Evolutionary conservation across 2,797 vertebrate species (phyloP).

Genomic region (Paratrypauchen microcephalus): DNA sequence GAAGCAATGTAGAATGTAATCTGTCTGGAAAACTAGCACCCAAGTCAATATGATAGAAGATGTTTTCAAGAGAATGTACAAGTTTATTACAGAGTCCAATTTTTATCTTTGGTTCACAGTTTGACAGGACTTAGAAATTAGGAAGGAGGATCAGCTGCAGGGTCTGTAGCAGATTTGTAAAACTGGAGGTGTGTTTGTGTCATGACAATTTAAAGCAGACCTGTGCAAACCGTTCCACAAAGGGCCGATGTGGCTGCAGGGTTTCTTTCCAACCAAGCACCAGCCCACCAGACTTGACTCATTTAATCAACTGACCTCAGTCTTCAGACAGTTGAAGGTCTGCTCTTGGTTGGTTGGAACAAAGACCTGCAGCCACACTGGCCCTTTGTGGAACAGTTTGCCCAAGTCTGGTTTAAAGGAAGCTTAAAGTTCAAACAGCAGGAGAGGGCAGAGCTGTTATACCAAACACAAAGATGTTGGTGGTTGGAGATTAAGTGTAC

Average conservation of each 20-base stretch:
- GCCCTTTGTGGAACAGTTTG: too few species aligned
- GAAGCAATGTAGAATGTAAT: conserved; percentile 22
- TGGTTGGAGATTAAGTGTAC: too few species aligned
- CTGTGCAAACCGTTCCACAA: too few species aligned
- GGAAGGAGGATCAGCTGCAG: conserved; percentile 5
- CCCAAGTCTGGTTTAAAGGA: conserved; percentile 18
- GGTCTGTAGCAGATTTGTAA: conserved; percentile 21
- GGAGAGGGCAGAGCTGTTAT: not conserved
- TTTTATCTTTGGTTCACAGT: conserved; percentile 40
- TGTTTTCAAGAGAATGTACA: conserved; percentile 16
- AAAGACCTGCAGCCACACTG: too few species aligned
- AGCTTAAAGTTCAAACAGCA: not conserved
- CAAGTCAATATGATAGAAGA: conserved; percentile 10
- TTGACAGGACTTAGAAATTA: conserved; percentile 43
- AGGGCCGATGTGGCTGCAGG: too few species aligned
- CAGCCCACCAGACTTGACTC: too few species aligned
- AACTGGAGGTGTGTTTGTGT: conserved; percentile 23
- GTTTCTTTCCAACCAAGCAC: too few species aligned
- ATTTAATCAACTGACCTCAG: too few species aligned
- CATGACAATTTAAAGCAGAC: conserved; percentile 23
- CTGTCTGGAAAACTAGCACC: conserved; percentile 32
- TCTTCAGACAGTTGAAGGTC: too few species aligned
- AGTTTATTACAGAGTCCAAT: conserved; percentile 57
- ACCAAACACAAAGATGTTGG: not conserved
- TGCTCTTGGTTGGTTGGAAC: too few species aligned